Percentiles rank a stretch among this genome's conserved stretches.
These are phyloP conservation scores for Equus quagga DNA, from an alignment of 2,113 vertebrate species.

Conservation along the genomic window DNA sequence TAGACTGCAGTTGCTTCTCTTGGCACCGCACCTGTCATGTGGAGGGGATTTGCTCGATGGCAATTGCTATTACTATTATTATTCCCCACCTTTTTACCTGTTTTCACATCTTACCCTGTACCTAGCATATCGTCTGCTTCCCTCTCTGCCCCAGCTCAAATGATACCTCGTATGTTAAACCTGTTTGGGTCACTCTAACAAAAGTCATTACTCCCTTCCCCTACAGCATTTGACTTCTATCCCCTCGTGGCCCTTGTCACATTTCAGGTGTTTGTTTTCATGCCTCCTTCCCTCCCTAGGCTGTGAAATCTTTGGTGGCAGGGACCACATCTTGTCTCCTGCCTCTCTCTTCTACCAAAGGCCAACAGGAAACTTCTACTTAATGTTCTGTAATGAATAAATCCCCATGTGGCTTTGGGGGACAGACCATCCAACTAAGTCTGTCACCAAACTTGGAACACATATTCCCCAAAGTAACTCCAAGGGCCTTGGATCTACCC, in stretches of 20 bases:
- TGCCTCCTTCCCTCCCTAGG: neutral
- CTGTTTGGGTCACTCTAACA: neutral
- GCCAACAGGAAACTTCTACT: neutral
- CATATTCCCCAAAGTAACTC: neutral
- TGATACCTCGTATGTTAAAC: neutral
- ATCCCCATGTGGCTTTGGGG: neutral
- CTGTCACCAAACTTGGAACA: slow-evolving; percentile 10
- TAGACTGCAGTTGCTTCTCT: neutral
- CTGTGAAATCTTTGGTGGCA: neutral
- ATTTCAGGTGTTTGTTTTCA: neutral
- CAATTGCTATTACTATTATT: neutral
- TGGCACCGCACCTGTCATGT: neutral
- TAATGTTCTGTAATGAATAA: slow-evolving; percentile 37
- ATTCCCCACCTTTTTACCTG: neutral
- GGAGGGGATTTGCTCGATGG: neutral
- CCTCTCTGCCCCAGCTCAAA: neutral
- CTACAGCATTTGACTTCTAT: neutral
- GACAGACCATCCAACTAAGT: neutral
- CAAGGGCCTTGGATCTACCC: neutral
- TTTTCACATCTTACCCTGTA: neutral
- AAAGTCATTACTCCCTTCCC: neutral
- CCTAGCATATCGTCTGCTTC: neutral
- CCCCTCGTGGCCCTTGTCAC: neutral
- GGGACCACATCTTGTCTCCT: neutral
- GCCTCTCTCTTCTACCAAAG: neutral